These are phyloP conservation scores for Phalacrocorax pelagicus DNA, from an alignment of 2,113 vertebrate genomes.

Conservation along the genomic window DNA sequence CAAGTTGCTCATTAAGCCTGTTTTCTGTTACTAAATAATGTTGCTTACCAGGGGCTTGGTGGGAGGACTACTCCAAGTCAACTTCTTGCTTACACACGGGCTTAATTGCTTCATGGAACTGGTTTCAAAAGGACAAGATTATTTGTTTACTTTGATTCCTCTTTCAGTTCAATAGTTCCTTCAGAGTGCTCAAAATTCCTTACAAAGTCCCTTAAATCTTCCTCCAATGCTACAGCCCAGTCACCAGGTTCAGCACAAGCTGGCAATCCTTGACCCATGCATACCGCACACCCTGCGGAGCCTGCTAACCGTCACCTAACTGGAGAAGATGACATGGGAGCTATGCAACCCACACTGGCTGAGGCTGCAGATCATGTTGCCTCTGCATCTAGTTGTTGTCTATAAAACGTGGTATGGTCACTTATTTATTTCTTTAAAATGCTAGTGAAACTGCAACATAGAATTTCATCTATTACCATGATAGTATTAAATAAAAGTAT, in stretches of 20 bases:
- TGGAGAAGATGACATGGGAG: background rate
- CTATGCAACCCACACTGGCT: accelerated
- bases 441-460: background rate
- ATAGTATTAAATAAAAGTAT: background rate
- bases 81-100: background rate
- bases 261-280: background rate
- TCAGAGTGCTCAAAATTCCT: background rate
- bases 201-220: background rate
- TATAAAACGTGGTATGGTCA: background rate
- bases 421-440: background rate
- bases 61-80: background rate
- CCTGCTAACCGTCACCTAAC: background rate
- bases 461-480: background rate
- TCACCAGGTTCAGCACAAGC: background rate
- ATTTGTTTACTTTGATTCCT: background rate
- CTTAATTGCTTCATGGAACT: background rate
- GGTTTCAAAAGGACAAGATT: background rate
- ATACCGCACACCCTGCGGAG: accelerated
- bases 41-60: background rate
- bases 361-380: background rate
- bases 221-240: background rate
- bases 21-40: slow-evolving; percentile 13
- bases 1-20: background rate
- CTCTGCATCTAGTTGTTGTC: background rate
- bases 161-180: background rate